Conservation (phyloP, 2,888 invertebrate species). For the Drosophila merina region DNA sequence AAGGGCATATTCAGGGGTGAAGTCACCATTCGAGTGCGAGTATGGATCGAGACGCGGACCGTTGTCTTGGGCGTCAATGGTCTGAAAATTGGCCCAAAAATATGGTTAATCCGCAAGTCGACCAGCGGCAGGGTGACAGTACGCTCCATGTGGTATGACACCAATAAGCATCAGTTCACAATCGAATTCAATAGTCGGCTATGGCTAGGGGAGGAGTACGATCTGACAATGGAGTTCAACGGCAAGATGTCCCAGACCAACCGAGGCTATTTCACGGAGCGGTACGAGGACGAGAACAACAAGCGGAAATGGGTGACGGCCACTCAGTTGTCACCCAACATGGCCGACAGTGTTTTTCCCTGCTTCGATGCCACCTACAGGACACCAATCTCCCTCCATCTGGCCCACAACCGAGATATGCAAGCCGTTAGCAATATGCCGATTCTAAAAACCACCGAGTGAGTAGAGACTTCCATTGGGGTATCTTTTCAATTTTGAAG, state of each 20-base stretch:
- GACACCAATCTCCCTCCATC: slow-evolving; percentile 91
- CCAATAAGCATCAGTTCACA: slow-evolving; percentile 67
- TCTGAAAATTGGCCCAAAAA: slow-evolving; percentile 82
- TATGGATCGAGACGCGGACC: slow-evolving; percentile 81
- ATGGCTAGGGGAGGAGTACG: slow-evolving; percentile 82
- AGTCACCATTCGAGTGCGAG: slow-evolving; percentile 85
- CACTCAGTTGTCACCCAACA: slow-evolving; percentile 96
- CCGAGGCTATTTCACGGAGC: slow-evolving; percentile 90
- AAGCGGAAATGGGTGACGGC: slow-evolving; percentile 86
- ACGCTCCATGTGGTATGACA: slow-evolving; percentile 60
- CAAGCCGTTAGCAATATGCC: slow-evolving; percentile 95
- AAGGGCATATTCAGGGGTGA: slow-evolving; percentile 85
- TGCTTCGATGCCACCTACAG: slow-evolving; percentile 97
- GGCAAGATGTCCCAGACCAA: slow-evolving; percentile 88
- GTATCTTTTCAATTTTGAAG: background rate
- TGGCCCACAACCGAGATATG: slow-evolving; percentile 89
- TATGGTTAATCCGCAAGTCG: slow-evolving; percentile 65
- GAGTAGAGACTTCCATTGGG: background rate
- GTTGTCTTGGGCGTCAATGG: slow-evolving; percentile 85
- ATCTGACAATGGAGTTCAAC: slow-evolving; percentile 86
- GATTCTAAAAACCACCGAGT: slow-evolving; percentile 84
- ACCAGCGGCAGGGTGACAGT: slow-evolving; percentile 65
- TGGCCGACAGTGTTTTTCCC: slow-evolving; percentile 95
- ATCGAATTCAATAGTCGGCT: slow-evolving; percentile 37
- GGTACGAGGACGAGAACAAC: slow-evolving; percentile 83